Conservation (phyloP, 1,140 invertebrate species). For the Steinernema khuongi region DNA sequence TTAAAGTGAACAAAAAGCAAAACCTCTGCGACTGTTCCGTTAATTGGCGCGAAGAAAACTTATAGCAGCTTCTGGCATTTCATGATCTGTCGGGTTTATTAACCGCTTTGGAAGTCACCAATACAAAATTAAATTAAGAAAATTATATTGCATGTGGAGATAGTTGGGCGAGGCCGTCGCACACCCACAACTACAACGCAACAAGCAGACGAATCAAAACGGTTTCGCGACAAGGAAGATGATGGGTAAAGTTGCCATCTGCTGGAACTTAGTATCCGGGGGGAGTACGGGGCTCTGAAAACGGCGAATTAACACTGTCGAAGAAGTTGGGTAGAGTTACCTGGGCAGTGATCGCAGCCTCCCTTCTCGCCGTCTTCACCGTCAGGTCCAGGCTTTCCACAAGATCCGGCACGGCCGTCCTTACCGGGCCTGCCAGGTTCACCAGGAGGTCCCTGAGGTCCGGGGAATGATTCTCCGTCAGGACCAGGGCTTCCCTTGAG, state of each 20-base stretch:
- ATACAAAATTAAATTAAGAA: background rate
- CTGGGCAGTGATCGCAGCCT: slow-evolving; percentile 51
- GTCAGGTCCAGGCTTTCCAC: slow-evolving; percentile 41
- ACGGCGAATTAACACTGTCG: background rate
- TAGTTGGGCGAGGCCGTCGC: background rate
- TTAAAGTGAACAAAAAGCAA: too few relatives aligned
- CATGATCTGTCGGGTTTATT: background rate
- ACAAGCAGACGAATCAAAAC: background rate
- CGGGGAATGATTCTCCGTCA: slow-evolving; percentile 41
- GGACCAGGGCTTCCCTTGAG: slow-evolving; percentile 51
- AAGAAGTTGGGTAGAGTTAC: slow-evolving; percentile 19
- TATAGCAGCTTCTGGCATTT: too few relatives aligned
- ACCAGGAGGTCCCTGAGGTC: slow-evolving; percentile 28
- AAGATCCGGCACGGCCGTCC: slow-evolving; percentile 41
- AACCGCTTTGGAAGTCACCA: background rate
- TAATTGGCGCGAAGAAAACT: too few relatives aligned
- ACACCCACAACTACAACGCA: background rate
- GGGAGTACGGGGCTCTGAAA: slow-evolving; percentile 52
- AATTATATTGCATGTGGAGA: background rate
- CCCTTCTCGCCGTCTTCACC: slow-evolving; percentile 46
- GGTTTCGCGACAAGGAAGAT: background rate
- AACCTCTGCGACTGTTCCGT: too few relatives aligned
- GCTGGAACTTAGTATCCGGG: slow-evolving; percentile 46
- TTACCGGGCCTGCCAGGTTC: background rate
- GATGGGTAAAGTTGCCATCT: background rate